These are phyloP conservation scores for Ceratoteleas bidentatus DNA, from an alignment of 1,140 invertebrate species.

Conservation along the genomic window DNA sequence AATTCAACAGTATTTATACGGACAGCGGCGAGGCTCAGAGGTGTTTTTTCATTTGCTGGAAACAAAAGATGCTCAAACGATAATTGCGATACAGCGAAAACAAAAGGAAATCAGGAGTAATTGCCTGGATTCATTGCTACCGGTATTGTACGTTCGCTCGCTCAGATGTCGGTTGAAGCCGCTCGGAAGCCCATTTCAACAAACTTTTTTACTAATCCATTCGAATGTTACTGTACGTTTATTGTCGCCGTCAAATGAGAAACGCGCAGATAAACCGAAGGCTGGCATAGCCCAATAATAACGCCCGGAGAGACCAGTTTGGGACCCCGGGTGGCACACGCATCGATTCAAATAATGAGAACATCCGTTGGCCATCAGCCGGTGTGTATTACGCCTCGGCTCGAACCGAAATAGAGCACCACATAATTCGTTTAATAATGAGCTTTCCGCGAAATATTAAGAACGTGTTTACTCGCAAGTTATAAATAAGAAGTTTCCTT, in stretches of 20 bases:
- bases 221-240: conserved; percentile 47
- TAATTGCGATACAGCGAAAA: conserved; percentile 73
- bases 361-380: conserved; percentile 17
- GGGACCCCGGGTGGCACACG: neutral
- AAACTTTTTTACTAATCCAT: conserved; percentile 62
- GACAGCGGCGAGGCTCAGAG: conserved; percentile 39
- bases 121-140: conserved; percentile 67
- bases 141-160: conserved; percentile 54
- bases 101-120: conserved; percentile 69
- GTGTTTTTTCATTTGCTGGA: conserved; percentile 73
- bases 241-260: conserved; percentile 57
- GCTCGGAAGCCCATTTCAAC: conserved; percentile 55
- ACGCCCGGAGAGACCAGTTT: neutral
- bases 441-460: conserved; percentile 61
- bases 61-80: conserved; percentile 72
- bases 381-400: conserved; percentile 15
- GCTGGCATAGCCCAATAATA: conserved; percentile 23
- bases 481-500: too few relatives aligned
- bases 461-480: conserved; percentile 57
- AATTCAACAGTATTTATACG: conserved; percentile 54
- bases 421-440: conserved; percentile 55
- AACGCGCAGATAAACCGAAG: conserved; percentile 35
- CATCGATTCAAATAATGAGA: conserved; percentile 32
- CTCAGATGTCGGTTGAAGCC: conserved; percentile 43
- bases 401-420: conserved; percentile 58